phyloP scores from a whole-genome alignment of 2,113 vertebrate genomes.

The Ursus arctos region DNA sequence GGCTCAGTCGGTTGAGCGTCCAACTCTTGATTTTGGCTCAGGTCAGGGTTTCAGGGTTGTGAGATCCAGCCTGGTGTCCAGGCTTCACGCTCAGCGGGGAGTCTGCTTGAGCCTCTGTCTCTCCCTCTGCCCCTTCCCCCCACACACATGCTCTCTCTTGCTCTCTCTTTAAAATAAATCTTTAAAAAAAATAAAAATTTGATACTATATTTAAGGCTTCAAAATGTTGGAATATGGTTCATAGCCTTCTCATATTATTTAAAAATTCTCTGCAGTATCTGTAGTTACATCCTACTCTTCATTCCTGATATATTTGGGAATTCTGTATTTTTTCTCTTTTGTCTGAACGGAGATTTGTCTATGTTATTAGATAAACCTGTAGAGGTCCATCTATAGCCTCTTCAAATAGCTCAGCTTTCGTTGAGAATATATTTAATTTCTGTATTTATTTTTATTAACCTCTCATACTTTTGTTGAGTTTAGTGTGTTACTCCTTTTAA shows the following conservation, averaged over 20 bases:
- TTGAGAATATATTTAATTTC: slow-evolving; percentile 35
- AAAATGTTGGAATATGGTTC: neutral
- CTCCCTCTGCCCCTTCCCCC: neutral
- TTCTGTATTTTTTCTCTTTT: slow-evolving; percentile 29
- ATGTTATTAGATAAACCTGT: neutral
- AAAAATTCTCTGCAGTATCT: neutral
- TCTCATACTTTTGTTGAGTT: neutral
- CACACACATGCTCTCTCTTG: too few relatives aligned
- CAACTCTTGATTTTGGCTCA: neutral
- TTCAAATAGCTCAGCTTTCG: slow-evolving; percentile 29
- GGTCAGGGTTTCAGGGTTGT: neutral
- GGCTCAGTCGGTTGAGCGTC: neutral
- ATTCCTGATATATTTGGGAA: neutral
- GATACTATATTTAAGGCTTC: slow-evolving; percentile 27
- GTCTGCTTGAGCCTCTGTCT: neutral
- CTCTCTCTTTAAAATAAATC: neutral
- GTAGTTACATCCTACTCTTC: neutral
- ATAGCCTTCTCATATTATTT: neutral
- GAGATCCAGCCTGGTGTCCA: neutral
- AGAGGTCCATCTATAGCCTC: neutral
- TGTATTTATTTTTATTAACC: slow-evolving; percentile 53
- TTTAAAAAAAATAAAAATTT: slow-evolving; percentile 1
- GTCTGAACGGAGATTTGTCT: slow-evolving; percentile 1
- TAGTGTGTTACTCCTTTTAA: neutral
- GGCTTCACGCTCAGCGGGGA: neutral